These are phyloP conservation scores for Chaetoderma sp. DNA, from an alignment of 2,888 invertebrate genomes.

Conservation along the genomic window DNA sequence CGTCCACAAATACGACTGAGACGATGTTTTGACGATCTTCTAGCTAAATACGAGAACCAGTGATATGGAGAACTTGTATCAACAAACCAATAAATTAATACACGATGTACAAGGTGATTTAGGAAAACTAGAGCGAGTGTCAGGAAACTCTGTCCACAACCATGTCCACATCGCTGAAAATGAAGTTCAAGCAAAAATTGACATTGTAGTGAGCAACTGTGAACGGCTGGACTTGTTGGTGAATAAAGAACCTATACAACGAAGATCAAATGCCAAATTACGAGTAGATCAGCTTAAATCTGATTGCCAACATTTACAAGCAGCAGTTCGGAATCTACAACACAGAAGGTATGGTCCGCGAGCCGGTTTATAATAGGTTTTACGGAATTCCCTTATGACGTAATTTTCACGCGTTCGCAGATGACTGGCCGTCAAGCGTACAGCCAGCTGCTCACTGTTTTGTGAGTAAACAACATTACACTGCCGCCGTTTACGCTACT, in stretches of 20 bases:
- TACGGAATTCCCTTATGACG: too few species aligned
- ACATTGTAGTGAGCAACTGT: constrained; percentile 85
- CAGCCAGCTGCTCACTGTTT: too few species aligned
- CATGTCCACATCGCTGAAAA: constrained; percentile 79
- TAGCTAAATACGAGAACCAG: not conserved
- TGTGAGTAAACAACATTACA: too few species aligned
- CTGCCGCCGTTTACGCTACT: too few species aligned
- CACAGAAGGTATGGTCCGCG: constrained; percentile 77
- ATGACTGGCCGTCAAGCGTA: too few species aligned
- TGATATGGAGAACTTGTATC: constrained; percentile 85
- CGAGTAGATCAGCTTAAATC: constrained; percentile 94
- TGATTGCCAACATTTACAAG: constrained; percentile 88
- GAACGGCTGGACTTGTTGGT: constrained; percentile 88
- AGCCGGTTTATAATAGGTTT: too few species aligned
- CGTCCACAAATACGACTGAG: too few species aligned
- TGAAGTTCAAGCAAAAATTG: constrained; percentile 84
- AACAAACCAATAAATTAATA: constrained; percentile 88
- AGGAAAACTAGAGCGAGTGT: constrained; percentile 75
- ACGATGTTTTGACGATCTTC: too few species aligned
- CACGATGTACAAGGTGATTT: constrained; percentile 77
- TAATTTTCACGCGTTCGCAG: too few species aligned
- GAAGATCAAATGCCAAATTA: constrained; percentile 90
- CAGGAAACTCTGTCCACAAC: too few species aligned
- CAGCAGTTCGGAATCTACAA: constrained; percentile 79
- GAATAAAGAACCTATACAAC: constrained; percentile 87